phyloP scores from a whole-genome alignment of 2,888 invertebrate species.

The Pristionchus arcanus region DNA sequence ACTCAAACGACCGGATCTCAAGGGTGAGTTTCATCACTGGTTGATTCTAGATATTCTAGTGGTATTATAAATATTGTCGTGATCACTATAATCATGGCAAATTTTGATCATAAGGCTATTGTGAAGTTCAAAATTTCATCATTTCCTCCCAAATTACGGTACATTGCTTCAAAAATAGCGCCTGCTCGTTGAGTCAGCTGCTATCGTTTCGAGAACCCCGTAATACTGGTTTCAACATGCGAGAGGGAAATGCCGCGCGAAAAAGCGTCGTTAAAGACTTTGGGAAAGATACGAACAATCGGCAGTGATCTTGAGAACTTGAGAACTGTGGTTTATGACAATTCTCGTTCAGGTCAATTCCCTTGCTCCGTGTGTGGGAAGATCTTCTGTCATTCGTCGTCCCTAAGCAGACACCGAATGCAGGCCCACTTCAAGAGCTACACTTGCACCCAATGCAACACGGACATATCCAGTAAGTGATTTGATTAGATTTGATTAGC shows the following conservation, averaged over 20 bases:
- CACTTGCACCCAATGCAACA: slow-evolving; percentile 78
- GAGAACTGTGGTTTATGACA: background rate
- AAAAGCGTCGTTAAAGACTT: background rate
- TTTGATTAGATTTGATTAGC: background rate
- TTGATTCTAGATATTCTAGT: background rate
- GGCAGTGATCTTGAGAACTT: background rate
- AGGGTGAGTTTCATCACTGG: slow-evolving; percentile 69
- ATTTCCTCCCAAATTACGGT: background rate
- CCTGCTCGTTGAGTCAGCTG: slow-evolving; percentile 39
- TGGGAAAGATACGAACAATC: background rate
- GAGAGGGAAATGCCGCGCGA: background rate
- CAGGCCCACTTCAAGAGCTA: slow-evolving; percentile 79
- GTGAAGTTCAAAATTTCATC: background rate
- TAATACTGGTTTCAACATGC: slow-evolving; percentile 18
- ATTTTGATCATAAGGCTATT: background rate
- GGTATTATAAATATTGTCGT: too few species aligned
- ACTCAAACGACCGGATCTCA: slow-evolving; percentile 79
- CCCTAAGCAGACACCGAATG: slow-evolving; percentile 79
- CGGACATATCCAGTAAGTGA: slow-evolving; percentile 79
- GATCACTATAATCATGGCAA: too few species aligned
- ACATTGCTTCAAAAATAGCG: slow-evolving; percentile 22
- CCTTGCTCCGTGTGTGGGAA: slow-evolving; percentile 78
- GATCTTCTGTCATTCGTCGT: slow-evolving; percentile 79
- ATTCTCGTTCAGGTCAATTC: slow-evolving; percentile 71
- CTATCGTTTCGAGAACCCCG: background rate